These are phyloP conservation scores for Cydia splendana DNA, from an alignment of 1,140 invertebrate genomes.

Conservation along the genomic window DNA sequence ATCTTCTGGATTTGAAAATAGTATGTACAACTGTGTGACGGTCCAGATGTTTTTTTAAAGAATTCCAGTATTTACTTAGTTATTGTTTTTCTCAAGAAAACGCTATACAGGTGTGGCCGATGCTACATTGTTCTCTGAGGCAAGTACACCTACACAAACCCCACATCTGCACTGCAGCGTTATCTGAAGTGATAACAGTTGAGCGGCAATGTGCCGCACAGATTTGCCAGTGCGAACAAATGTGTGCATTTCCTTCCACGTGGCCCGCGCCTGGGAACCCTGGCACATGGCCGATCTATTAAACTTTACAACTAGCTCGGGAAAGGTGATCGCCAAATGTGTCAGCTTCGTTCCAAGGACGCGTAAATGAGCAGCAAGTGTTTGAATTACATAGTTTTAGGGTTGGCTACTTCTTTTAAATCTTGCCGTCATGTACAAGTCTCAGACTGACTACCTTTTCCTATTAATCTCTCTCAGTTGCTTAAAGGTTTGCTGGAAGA, in stretches of 20 bases:
- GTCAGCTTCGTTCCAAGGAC: slow-evolving; percentile 54
- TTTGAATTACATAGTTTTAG: not conserved
- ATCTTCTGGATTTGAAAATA: no score
- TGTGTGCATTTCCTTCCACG: slow-evolving; percentile 55
- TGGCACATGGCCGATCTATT: slow-evolving; percentile 62
- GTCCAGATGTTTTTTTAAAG: not conserved
- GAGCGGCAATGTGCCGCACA: slow-evolving; percentile 62
- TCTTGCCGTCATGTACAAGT: no score
- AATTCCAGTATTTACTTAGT: not conserved
- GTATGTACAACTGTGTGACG: no score
- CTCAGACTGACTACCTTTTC: no score
- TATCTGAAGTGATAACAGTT: slow-evolving; percentile 26
- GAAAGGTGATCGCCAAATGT: slow-evolving; percentile 75
- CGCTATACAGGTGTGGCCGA: not conserved
- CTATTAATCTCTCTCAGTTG: no score
- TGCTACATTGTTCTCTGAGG: not conserved
- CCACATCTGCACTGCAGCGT: slow-evolving; percentile 15
- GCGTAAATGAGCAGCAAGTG: slow-evolving; percentile 20
- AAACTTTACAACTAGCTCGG: slow-evolving; percentile 68
- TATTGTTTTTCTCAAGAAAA: not conserved
- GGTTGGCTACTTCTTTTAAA: no score
- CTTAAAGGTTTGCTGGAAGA: no score
- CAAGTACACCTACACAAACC: not conserved
- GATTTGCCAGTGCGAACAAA: slow-evolving; percentile 60
- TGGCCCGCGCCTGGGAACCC: slow-evolving; percentile 57